Conservation (phyloP, 2,888 invertebrate genomes). For the Liodrosophila aerea region DNA sequence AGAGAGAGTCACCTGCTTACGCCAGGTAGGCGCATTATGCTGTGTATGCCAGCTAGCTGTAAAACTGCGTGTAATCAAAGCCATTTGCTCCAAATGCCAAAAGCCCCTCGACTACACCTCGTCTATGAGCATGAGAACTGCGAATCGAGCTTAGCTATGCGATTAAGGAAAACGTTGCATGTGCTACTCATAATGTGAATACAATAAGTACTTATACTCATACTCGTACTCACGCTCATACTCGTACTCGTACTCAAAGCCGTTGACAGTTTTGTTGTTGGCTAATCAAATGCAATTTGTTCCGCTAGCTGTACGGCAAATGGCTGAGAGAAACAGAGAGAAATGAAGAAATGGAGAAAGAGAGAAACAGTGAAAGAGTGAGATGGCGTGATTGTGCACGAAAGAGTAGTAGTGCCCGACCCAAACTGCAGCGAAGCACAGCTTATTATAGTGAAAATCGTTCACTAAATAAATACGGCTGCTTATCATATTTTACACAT, state of each 20-base stretch:
- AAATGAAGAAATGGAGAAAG: neutral
- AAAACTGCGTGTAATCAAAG: conserved; percentile 51
- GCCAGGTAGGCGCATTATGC: conserved; percentile 23
- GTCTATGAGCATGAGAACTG: neutral
- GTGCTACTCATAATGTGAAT: neutral
- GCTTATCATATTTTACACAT: conserved; percentile 61
- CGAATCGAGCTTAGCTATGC: neutral
- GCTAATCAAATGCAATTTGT: conserved; percentile 47
- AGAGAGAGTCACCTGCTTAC: neutral
- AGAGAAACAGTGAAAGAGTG: no score
- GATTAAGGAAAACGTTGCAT: no score
- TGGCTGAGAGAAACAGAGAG: neutral
- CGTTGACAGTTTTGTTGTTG: neutral
- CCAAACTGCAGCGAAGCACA: conserved; percentile 37
- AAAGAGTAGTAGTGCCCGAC: no score
- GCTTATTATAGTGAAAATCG: conserved; percentile 37
- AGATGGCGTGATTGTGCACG: no score
- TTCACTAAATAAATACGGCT: conserved; percentile 30
- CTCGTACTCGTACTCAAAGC: no score
- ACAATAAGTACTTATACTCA: neutral
- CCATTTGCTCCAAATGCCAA: conserved; percentile 33
- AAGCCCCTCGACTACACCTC: conserved; percentile 4
- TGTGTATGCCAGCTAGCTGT: conserved; percentile 29
- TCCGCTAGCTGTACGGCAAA: conserved; percentile 8
- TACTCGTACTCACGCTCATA: no score